Percentiles rank a stretch among this genome's conserved stretches.
Evolutionary conservation across 2,888 invertebrate species (phyloP).

Genomic region (Perithous albicinctus): DNA sequence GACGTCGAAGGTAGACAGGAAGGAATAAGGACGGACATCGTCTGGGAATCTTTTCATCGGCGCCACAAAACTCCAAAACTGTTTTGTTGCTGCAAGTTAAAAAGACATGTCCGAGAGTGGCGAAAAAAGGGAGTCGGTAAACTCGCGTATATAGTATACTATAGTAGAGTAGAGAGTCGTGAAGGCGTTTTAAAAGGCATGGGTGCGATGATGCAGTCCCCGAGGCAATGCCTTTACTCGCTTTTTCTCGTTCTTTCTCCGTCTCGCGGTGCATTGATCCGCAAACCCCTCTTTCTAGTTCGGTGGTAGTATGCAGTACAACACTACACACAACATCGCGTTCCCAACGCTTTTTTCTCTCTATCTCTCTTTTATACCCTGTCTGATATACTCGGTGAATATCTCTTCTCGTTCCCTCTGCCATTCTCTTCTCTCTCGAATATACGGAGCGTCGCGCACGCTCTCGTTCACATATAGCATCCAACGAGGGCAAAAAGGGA

Average conservation of each 20-base stretch:
- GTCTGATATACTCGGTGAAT: slow-evolving; percentile 10
- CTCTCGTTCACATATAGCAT: slow-evolving; percentile 26
- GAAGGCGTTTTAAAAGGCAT: slow-evolving; percentile 13
- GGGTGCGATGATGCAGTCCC: slow-evolving; percentile 13
- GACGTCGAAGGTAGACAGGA: not conserved
- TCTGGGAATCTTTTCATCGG: slow-evolving; percentile 14
- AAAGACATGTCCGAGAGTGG: slow-evolving; percentile 22
- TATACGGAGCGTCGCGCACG: slow-evolving; percentile 7
- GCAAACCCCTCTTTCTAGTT: slow-evolving; percentile 54
- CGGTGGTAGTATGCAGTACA: not conserved
- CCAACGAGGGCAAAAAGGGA: slow-evolving; percentile 37
- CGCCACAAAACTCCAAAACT: not conserved
- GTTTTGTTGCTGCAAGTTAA: slow-evolving; percentile 1
- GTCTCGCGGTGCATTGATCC: slow-evolving; percentile 66
- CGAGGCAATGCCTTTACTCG: slow-evolving; percentile 7
- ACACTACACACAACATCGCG: slow-evolving; percentile 1
- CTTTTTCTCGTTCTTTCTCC: slow-evolving; percentile 30
- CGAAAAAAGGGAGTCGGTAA: slow-evolving; percentile 9
- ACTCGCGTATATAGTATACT: not conserved
- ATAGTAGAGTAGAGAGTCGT: slow-evolving; percentile 7
- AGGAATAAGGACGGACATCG: not conserved
- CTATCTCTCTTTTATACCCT: not conserved
- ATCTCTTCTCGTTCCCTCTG: not conserved
- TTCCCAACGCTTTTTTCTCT: not conserved
- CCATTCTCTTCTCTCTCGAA: not conserved